phyloP scores from a whole-genome alignment of 2,797 vertebrate genomes.

The Heteromormyrus szaboi region DNA sequence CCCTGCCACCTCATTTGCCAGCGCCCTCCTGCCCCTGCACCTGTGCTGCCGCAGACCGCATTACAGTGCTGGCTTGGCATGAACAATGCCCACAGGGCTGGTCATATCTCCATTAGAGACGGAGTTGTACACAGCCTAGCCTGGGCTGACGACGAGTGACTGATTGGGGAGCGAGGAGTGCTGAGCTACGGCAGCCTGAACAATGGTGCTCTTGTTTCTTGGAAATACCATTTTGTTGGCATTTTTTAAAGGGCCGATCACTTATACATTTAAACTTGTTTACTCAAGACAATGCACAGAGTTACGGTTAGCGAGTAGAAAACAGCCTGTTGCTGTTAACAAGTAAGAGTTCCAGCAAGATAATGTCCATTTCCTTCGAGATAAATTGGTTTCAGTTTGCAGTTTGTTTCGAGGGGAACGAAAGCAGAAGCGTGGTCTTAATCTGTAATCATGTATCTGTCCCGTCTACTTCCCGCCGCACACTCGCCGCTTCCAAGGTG shows the following conservation, averaged over 20 bases:
- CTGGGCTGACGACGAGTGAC: background rate
- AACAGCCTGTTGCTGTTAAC: background rate
- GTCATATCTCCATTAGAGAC: background rate
- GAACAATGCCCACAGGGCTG: background rate
- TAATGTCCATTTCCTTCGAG: background rate
- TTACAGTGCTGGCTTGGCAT: background rate
- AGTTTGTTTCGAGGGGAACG: conserved; percentile 11
- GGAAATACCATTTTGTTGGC: background rate
- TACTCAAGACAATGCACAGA: background rate
- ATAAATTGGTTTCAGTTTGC: conserved; percentile 17
- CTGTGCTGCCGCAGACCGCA: background rate
- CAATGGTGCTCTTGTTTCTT: background rate
- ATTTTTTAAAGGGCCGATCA: background rate
- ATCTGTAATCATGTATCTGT: conserved; percentile 25
- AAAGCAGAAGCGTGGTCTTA: conserved; percentile 12
- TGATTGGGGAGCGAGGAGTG: background rate
- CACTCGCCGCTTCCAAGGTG: background rate
- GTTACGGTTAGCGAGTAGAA: background rate
- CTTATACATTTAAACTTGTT: background rate
- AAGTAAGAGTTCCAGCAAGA: background rate
- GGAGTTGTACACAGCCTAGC: background rate
- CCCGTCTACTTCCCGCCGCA: background rate
- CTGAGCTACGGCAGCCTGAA: background rate
- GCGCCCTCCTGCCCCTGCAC: background rate
- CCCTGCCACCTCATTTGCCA: background rate